Evolutionary conservation across 1,140 invertebrate species (phyloP), one percentile per base, ranked within the genome.

Genomic region (Muscidifurax raptorellus): DNA sequence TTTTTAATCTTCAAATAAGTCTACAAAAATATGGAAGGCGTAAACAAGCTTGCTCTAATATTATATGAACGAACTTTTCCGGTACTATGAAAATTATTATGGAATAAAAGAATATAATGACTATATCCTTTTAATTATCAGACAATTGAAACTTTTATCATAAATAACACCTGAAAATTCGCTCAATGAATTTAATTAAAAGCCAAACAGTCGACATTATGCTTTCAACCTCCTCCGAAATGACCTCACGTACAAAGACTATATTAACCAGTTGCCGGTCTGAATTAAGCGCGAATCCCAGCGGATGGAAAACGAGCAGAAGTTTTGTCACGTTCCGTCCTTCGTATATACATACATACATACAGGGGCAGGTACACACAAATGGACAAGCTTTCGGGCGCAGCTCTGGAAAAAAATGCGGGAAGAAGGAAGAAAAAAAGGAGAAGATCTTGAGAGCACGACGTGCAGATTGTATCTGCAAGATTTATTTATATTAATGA

Each of bases 271-370:
- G 40, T 72, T 72, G 22, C 28, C 25, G 75, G 75, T 22, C 27
- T 64, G 52, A 30, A 77, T 77, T 64, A 77, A 59, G 27, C 28
- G 32, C 18, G 75, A 77, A 77, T 64, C 75, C 47, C 47, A 28
- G 75, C 13, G 75, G 72, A 75, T 44, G 18, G 72, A 44, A 75
- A 77, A 64, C 25, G 9, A 28, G 47, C 13, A 5, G 18, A 77
- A 77, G 44, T 64, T 77, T 64, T 77, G 75, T 77, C 75, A 77
- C 75, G 75, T 77, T 77, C 10, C 7, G 12, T 18, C 15, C n/a
- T 1, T 15, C 18, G 0, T 13, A 0, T 77, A 30, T 52, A 32
- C 32, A 47, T 25, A 40, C 36, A 40, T n/a, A n/a, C 7, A 40
- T 59, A 59, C 22, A 59, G 40, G 40, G 1, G 13, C 18, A n/a